These are phyloP conservation scores for Conger conger DNA, from an alignment of 2,113 vertebrate species.

Conservation along the genomic window DNA sequence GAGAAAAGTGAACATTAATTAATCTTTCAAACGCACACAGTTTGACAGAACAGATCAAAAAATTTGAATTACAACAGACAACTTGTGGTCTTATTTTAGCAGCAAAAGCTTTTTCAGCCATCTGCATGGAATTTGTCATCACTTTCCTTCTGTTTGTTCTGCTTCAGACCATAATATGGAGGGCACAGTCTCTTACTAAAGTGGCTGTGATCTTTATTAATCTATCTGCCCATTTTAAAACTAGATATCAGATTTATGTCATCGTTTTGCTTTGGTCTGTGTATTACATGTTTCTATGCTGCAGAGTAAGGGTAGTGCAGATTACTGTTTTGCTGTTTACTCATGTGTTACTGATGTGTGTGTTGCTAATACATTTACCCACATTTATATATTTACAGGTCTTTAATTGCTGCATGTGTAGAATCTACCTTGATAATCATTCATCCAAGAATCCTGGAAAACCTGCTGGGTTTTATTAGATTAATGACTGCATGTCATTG, in stretches of 20 bases:
- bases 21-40: no score
- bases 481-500: background rate
- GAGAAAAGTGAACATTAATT: no score
- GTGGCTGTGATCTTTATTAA: background rate
- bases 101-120: background rate
- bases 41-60: no score
- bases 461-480: background rate
- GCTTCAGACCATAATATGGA: background rate
- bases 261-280: conserved; percentile 17
- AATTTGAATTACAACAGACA: no score
- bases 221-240: background rate
- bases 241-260: conserved; percentile 12
- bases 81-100: background rate
- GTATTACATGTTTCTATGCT: conserved; percentile 36
- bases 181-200: background rate
- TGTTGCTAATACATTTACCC: conserved; percentile 10
- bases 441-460: background rate
- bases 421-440: conserved; percentile 9
- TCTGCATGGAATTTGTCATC: background rate
- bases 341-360: background rate
- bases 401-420: background rate
- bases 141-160: background rate
- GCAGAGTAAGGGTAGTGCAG: background rate
- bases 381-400: conserved; percentile 24
- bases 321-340: background rate